phyloP scores from a whole-genome alignment of 92 coral and sea anemone genomes.

The Chrysogorgia sp. region DNA sequence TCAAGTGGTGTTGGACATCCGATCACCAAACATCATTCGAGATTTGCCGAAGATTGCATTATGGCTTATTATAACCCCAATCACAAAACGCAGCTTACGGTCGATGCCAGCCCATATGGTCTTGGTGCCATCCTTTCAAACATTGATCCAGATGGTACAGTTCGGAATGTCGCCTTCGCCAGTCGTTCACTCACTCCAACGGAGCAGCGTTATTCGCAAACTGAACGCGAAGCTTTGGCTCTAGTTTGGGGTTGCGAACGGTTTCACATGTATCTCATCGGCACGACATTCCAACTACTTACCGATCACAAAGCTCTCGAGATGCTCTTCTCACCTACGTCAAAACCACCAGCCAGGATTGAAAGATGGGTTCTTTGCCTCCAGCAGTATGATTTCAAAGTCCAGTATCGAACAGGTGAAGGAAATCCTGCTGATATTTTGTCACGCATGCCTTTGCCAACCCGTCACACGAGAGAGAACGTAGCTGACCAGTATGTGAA shows the following conservation, averaged over 20 bases:
- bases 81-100: background rate
- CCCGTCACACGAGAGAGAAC: too few relatives aligned
- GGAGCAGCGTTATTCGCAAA: background rate
- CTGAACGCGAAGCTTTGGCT: slow-evolving; percentile 11
- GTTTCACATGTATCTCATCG: slow-evolving; percentile 3
- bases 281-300: background rate
- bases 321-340: background rate
- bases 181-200: background rate
- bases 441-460: too few relatives aligned
- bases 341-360: background rate
- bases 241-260: slow-evolving; percentile 17
- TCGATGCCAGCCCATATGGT: background rate
- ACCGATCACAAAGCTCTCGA: background rate
- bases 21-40: slow-evolving; percentile 15
- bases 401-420: too few relatives aligned
- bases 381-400: background rate
- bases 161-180: slow-evolving; percentile 4
- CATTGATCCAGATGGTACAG: background rate
- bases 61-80: slow-evolving; percentile 21
- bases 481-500: too few relatives aligned
- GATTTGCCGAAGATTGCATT: slow-evolving; percentile 6
- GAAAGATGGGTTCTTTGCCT: background rate
- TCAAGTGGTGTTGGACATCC: background rate
- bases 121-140: background rate
- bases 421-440: too few relatives aligned